Percentiles rank a stretch among this genome's conserved stretches.
These are phyloP conservation scores for Synaphobranchus kaupii DNA, from an alignment of 2,797 vertebrate genomes.

Conservation along the genomic window DNA sequence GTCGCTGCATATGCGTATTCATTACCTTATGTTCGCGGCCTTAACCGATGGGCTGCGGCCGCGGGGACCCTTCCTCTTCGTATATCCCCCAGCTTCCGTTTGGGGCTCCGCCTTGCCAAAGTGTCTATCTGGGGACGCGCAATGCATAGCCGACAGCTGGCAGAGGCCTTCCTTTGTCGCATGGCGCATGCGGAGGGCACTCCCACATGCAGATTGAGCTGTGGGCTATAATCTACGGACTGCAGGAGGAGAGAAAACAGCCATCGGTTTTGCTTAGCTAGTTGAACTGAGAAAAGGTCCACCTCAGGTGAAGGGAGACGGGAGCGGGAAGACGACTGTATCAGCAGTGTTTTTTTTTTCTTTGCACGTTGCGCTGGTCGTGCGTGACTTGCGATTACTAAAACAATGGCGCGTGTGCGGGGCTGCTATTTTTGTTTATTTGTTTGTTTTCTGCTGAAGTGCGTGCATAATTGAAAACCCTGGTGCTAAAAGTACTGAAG, in stretches of 20 bases:
- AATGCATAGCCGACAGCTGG: conserved; percentile 69
- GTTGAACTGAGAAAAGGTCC: not conserved
- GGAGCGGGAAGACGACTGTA: not conserved
- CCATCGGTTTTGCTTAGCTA: conserved; percentile 31
- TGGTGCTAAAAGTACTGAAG: too few species aligned
- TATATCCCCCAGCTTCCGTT: conserved; percentile 38
- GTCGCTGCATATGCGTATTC: conserved; percentile 59
- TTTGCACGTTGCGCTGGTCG: not conserved
- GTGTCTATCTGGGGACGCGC: conserved; percentile 62
- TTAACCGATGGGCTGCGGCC: conserved; percentile 54
- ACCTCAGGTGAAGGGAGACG: not conserved
- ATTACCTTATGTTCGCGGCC: conserved; percentile 64
- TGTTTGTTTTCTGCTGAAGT: not conserved
- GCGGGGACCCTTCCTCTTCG: conserved; percentile 40
- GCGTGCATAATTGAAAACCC: not conserved
- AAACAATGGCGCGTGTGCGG: not conserved
- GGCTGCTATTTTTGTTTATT: conserved; percentile 5
- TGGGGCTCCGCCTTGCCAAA: conserved; percentile 53
- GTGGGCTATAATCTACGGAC: conserved; percentile 53
- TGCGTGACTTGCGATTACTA: not conserved
- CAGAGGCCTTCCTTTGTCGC: conserved; percentile 40
- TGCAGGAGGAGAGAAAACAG: conserved; percentile 34
- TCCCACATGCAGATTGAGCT: conserved; percentile 60
- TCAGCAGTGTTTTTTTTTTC: conserved; percentile 3
- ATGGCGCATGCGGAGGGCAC: conserved; percentile 44